Base-by-base conservation (phyloP, 2,797 vertebrate species). In the Mus minutoides region DNA sequence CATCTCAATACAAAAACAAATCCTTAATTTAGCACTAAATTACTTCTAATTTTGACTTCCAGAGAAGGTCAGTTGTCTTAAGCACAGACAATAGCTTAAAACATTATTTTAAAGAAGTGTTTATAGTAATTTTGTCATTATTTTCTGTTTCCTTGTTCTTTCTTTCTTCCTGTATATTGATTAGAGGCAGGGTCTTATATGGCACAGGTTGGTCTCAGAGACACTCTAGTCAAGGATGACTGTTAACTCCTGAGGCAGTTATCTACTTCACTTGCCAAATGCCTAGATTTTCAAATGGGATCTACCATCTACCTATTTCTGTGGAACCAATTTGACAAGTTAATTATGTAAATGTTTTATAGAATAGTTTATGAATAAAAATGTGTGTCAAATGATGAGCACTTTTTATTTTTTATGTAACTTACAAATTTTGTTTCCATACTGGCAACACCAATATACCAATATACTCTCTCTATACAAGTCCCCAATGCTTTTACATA, bases 61-160 rank as follows among this genome's bases (percentile, higher is more conserved):
- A 13, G 84, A 73, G 0, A 67, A 3, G 73, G 12, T 13, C 26
- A 40, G 37, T 77, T 83, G 64, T 77, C 40, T 11, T 83, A 88
- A 79, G 62, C 43, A 93, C 85, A 84, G 69, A 34, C 22, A 94
- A 60, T 80, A 26, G 4, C 26, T 80, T 46, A 83, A 90, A 90
- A 77, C 60, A 17, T 26, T 69, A 86, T 82, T 62, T 73, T 31
- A 5, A 62, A 62, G 73, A 87, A 52, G 13, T 3, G 52, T 67
- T 91, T 88, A 91, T 73, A 92, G 14, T 21, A 21, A 92, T 91
- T 91, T 96, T 88, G 9, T 3, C 0, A 80, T 64, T 40, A 90
- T 95, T 95, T 94, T 86, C 4, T 6, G 0, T 76, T 76, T 24
- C 6, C 40, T 76, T 2, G 0, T 76, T 43, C 6, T 29, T 76